Percentiles rank a stretch among this genome's conserved stretches.
Conservation (phyloP, 2,113 vertebrate genomes). For the Silurus asotus region DNA sequence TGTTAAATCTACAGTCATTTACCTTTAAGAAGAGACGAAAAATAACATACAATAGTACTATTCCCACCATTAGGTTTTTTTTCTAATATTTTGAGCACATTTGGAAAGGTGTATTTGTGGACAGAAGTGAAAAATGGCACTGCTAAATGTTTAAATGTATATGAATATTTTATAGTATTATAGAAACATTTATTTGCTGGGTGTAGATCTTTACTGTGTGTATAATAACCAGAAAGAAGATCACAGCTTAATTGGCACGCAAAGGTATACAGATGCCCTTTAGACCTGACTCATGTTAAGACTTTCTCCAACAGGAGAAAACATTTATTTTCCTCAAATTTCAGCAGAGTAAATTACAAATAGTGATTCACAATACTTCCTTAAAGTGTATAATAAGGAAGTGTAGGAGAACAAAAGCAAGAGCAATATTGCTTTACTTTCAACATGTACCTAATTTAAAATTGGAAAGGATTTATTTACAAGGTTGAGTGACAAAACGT, state of each 20-base stretch:
- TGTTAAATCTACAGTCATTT: not conserved
- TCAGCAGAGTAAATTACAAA: not conserved
- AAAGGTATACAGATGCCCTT: conserved; percentile 8
- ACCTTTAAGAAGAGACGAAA: not conserved
- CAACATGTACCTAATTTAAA: not conserved
- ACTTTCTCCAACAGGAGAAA: too few relatives aligned
- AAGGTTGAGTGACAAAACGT: not conserved
- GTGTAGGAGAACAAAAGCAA: conserved; percentile 1
- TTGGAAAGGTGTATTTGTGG: not conserved
- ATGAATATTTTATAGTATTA: not conserved
- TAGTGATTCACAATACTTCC: not conserved
- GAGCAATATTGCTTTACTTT: conserved; percentile 2
- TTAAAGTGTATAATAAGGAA: not conserved
- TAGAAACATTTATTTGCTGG: not conserved
- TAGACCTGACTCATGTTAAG: conserved; percentile 17
- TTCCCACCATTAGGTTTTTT: not conserved
- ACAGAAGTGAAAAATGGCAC: not conserved
- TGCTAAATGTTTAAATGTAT: not conserved
- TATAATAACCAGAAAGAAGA: not conserved
- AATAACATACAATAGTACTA: not conserved
- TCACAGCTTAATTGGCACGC: not conserved
- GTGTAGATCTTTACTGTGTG: not conserved
- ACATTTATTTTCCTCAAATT: not conserved
- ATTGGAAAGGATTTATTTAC: conserved; percentile 9
- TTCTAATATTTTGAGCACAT: not conserved